phyloP scores from a whole-genome alignment of 2,888 invertebrate genomes.

The Gymnocheta viridis region DNA sequence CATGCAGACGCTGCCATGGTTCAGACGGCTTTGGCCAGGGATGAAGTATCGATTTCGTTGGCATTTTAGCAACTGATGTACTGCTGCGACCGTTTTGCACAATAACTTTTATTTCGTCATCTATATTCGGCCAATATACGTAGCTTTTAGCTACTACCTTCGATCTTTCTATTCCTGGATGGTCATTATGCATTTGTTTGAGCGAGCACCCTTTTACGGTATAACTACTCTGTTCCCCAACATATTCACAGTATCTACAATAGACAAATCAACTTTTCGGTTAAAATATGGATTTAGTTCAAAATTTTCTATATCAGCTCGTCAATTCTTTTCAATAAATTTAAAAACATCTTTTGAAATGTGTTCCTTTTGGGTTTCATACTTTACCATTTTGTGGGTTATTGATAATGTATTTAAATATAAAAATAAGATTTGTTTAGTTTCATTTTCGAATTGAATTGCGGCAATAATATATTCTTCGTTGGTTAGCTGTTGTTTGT shows the following conservation, averaged over 20 bases:
- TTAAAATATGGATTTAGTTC: constrained; percentile 59
- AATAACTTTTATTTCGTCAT: constrained; percentile 73
- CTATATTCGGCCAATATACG: constrained; percentile 70
- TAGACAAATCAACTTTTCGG: constrained; percentile 58
- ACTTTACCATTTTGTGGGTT: constrained; percentile 58
- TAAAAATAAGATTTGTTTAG: constrained; percentile 33
- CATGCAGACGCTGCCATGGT: constrained; percentile 79
- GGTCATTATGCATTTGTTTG: constrained; percentile 72
- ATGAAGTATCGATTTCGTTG: constrained; percentile 71
- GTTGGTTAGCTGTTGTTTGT: constrained; percentile 2
- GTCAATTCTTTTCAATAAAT: constrained; percentile 57
- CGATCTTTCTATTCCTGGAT: constrained; percentile 68
- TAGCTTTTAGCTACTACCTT: constrained; percentile 74
- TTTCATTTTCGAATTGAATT: constrained; percentile 42
- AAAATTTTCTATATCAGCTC: constrained; percentile 16
- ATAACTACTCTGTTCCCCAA: constrained; percentile 64
- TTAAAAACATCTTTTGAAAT: constrained; percentile 44
- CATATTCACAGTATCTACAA: constrained; percentile 62
- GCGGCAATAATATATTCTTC: constrained; percentile 58
- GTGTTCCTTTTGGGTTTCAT: constrained; percentile 44
- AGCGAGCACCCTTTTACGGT: constrained; percentile 67
- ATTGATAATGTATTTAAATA: constrained; percentile 45
- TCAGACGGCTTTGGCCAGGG: constrained; percentile 72
- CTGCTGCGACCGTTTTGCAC: constrained; percentile 73
- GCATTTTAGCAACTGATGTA: constrained; percentile 72